Percentiles rank a stretch among this genome's conserved stretches.
These are phyloP conservation scores for Nephrotoma appendiculata DNA, from an alignment of 2,888 invertebrate species.

Conservation along the genomic window DNA sequence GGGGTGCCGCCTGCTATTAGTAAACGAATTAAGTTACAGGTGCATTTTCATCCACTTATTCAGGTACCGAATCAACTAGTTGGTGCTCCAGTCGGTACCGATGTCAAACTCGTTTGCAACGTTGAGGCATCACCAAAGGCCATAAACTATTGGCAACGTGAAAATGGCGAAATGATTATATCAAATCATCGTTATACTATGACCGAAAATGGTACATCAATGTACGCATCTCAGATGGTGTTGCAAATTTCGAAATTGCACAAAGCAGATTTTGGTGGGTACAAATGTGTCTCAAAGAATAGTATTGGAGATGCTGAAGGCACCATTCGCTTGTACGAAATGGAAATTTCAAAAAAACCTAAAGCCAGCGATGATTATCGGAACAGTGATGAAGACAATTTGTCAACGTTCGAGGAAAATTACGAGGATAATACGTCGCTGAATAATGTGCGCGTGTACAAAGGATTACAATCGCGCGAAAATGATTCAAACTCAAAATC, in stretches of 20 bases:
- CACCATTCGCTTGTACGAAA: slow-evolving; percentile 65
- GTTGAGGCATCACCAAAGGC: slow-evolving; percentile 88
- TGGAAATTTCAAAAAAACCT: slow-evolving; percentile 39
- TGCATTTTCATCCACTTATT: slow-evolving; percentile 83
- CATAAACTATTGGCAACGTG: slow-evolving; percentile 88
- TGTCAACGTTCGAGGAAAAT: neutral
- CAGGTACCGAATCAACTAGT: slow-evolving; percentile 89
- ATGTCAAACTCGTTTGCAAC: slow-evolving; percentile 71
- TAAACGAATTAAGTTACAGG: slow-evolving; percentile 81
- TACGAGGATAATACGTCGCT: neutral
- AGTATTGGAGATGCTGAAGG: slow-evolving; percentile 85
- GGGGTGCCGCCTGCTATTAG: slow-evolving; percentile 80
- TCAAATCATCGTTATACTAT: slow-evolving; percentile 72
- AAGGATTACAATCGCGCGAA: neutral
- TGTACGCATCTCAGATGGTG: slow-evolving; percentile 75
- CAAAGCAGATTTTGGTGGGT: slow-evolving; percentile 66
- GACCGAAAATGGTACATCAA: slow-evolving; percentile 63
- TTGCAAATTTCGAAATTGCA: slow-evolving; percentile 61
- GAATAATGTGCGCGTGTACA: neutral
- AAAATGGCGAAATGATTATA: slow-evolving; percentile 86
- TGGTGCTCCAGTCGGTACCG: slow-evolving; percentile 72
- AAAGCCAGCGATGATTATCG: neutral
- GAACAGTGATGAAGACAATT: neutral
- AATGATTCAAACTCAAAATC: neutral
- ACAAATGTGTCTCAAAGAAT: slow-evolving; percentile 86